Percentiles rank a stretch among this genome's conserved stretches.
These are phyloP conservation scores for Microtus pennsylvanicus DNA, from an alignment of 2,113 vertebrate genomes.

Conservation along the genomic window DNA sequence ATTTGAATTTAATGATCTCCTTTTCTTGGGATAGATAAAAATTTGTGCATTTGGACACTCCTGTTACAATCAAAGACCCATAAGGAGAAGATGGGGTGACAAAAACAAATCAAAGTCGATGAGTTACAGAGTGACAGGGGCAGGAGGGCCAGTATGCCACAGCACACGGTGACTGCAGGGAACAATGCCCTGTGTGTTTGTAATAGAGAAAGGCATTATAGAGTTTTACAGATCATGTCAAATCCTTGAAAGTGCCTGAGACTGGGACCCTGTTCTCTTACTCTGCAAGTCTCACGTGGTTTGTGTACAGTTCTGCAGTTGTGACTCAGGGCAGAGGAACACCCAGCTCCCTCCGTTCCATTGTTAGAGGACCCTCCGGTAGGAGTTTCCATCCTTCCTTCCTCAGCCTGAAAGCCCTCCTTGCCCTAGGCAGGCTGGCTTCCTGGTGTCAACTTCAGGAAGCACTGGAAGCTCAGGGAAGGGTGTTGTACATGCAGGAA, in stretches of 20 bases:
- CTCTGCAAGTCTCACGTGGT: fast-evolving
- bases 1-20: neutral
- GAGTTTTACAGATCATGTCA: neutral
- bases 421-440: neutral
- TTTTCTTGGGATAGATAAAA: neutral
- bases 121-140: no score
- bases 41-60: neutral
- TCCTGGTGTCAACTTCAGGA: neutral
- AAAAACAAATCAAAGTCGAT: neutral
- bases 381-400: neutral
- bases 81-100: neutral
- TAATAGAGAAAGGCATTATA: neutral
- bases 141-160: neutral
- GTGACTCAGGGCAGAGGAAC: neutral
- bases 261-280: neutral
- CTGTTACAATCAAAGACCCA: neutral
- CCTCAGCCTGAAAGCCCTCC: conserved; percentile 1
- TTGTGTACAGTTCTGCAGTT: neutral
- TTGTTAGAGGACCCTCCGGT: neutral
- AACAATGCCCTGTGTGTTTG: no score
- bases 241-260: neutral
- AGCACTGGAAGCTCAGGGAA: neutral
- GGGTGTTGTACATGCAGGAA: neutral
- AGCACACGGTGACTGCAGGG: neutral
- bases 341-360: neutral